phyloP scores from a whole-genome alignment of 1,140 invertebrate genomes.

The Venturia canescens region DNA sequence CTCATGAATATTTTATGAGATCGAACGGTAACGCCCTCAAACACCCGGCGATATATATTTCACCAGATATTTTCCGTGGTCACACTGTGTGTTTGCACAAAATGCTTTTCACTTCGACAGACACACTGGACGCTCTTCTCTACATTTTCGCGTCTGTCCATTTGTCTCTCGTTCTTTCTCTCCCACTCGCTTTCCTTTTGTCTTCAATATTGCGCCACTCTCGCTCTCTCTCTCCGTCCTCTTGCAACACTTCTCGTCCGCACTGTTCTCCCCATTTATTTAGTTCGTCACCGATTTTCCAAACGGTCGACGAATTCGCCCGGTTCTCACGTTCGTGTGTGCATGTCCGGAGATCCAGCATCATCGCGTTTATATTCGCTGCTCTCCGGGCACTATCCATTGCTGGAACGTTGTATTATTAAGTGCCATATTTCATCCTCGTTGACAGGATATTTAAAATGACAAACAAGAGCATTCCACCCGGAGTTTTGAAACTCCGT shows the following conservation, averaged over 20 bases:
- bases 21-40: constrained; percentile 31
- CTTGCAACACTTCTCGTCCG: not conserved
- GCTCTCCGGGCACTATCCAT: not conserved
- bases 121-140: not conserved
- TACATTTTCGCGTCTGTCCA: not conserved
- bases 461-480: too few species aligned
- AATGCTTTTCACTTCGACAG: not conserved
- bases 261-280: not conserved
- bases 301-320: not conserved
- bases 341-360: not conserved
- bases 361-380: not conserved
- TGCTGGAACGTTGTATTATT: not conserved
- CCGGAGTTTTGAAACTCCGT: too few species aligned
- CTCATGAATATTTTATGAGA: constrained; percentile 49
- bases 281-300: not conserved
- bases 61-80: constrained; percentile 30
- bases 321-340: not conserved
- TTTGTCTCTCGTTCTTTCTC: not conserved
- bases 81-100: constrained; percentile 33
- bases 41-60: constrained; percentile 32
- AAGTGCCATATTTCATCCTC: too few species aligned
- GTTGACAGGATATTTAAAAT: too few species aligned
- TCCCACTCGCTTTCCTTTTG: not conserved
- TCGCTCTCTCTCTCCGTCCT: not conserved
- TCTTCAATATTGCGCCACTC: not conserved